Conservation (phyloP, 2,113 vertebrate genomes). For the Solea senegalensis region DNA sequence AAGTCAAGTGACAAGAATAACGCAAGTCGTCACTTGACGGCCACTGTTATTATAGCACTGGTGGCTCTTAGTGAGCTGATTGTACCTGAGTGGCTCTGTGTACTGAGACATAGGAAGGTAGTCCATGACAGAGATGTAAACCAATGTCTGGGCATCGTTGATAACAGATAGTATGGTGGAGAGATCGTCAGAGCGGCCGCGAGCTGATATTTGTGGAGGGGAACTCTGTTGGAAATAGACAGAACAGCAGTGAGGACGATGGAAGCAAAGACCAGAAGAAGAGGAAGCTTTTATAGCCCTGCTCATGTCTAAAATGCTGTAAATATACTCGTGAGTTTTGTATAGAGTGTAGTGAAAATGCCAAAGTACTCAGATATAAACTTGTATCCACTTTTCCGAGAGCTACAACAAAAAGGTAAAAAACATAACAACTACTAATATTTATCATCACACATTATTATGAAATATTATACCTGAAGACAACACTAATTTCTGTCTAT, state of each 20-base stretch:
- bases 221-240: conserved; percentile 73
- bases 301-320: no score
- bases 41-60: no score
- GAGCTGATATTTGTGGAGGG: conserved; percentile 76
- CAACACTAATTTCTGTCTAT: no score
- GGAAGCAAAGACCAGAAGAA: neutral
- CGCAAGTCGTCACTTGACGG: no score
- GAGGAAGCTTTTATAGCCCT: neutral
- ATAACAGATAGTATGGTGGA: conserved; percentile 81
- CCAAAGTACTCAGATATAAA: neutral
- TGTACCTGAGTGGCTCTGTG: conserved; percentile 75
- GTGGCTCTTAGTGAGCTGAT: neutral
- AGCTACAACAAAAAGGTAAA: neutral
- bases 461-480: no score
- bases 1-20: no score
- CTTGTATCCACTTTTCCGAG: neutral
- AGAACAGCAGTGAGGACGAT: neutral
- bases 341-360: neutral
- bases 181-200: conserved; percentile 82
- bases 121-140: conserved; percentile 85
- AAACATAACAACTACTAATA: no score
- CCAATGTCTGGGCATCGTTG: conserved; percentile 73
- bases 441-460: no score
- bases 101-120: conserved; percentile 78
- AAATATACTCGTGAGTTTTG: neutral